Conservation (phyloP, 2,888 invertebrate species). For the Strigamia transsilvanica region DNA sequence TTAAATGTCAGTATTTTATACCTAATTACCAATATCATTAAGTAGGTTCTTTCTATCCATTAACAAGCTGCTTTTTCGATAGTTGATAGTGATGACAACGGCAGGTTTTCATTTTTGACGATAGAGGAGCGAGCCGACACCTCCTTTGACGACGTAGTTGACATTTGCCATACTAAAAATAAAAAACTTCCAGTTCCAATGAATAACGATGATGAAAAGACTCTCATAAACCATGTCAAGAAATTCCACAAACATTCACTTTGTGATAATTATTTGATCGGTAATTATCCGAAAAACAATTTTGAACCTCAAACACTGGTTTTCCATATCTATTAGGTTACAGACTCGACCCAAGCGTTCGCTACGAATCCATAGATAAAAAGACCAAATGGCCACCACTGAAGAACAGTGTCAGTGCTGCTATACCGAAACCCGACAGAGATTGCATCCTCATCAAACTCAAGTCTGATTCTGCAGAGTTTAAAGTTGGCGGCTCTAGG, state of each 20-base stretch:
- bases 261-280: too few relatives aligned
- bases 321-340: background rate
- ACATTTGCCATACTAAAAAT: background rate
- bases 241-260: background rate
- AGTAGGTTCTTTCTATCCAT: too few relatives aligned
- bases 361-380: background rate
- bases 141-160: background rate
- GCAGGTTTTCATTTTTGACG: background rate
- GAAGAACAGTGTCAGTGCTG: background rate
- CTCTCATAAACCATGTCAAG: background rate
- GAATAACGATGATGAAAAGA: background rate
- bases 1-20: too few relatives aligned
- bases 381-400: background rate
- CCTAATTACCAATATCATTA: too few relatives aligned
- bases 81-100: background rate
- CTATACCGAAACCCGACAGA: background rate
- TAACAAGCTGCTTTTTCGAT: background rate
- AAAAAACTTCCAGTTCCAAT: background rate
- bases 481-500: background rate
- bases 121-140: background rate
- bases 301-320: too few relatives aligned
- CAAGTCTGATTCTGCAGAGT: background rate
- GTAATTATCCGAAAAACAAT: too few relatives aligned
- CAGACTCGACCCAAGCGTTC: background rate
- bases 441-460: background rate